Base-by-base conservation (phyloP, 2,113 vertebrate species). In the Sceloporus undulatus region DNA sequence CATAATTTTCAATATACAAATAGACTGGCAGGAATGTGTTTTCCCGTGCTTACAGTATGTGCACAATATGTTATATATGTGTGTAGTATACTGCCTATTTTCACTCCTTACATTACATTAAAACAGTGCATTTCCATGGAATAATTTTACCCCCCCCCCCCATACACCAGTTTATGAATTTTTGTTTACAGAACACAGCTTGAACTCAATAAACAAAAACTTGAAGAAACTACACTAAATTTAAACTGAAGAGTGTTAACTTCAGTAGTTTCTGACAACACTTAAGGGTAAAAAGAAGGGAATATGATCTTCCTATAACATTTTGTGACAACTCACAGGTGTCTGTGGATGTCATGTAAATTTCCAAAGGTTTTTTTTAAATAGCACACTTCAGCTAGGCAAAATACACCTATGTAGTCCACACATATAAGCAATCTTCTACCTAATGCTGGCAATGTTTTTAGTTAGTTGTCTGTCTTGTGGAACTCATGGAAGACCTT, bases 141-240 rank as follows among this genome's bases (percentile, higher is more conserved):
- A 65, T 82, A 75, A 87, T 75, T 75, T 65, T 27, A 78, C 19
- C 21, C 62, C 11, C 9, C 52, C 59, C n/a, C 27, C 34, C 1
- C 34, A 34, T 1, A 34, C 34, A 34, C 66, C 42, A 29, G 23
- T 48, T 78, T 78, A 85, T 85, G 83, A 11, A 62, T 34, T 75
- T 62, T 23, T 81, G 34, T 81, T 81, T 62, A 66, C 23, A 38
- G 54, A 38, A 25, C 11, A 82, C 54, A n/a, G 9, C 11, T 38
- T 66, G 25, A 81, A 70, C 54, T n/a, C 25, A 75, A 48, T 87
- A 87, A 82, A 82, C 25, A 75, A 29, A 87, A 66, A 34, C 9
- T 9, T 40, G 8, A 23, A 38, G 14, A 71, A 65, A 29, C 42
- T 68, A 54, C 65, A 16, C 40, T 66, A 77, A 74, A 75, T 66